phyloP scores from a whole-genome alignment of 2,797 vertebrate genomes.

The Cyclopterus lumpus region DNA sequence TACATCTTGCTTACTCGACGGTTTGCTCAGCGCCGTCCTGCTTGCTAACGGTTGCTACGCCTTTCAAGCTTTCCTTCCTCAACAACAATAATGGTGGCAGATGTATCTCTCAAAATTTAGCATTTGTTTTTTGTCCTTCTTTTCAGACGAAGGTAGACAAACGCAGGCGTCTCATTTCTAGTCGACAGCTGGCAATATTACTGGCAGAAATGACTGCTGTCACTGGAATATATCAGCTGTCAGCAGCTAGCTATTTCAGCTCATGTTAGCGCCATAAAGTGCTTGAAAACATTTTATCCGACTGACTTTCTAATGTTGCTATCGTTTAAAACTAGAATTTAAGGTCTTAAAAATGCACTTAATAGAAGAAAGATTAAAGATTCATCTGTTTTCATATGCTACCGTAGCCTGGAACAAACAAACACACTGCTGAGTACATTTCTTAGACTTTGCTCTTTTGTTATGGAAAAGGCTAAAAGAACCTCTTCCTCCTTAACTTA shows the following conservation, averaged over 20 bases:
- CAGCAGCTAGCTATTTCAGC: not conserved
- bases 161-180: not conserved
- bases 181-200: not conserved
- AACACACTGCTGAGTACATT: not conserved
- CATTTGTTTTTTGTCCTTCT: not conserved
- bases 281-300: not conserved
- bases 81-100: not conserved
- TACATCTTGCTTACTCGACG: slow-evolving; percentile 24
- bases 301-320: not conserved
- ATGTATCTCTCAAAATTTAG: not conserved
- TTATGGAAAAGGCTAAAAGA: not conserved
- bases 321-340: not conserved
- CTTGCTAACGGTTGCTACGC: not conserved
- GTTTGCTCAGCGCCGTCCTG: not conserved
- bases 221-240: not conserved
- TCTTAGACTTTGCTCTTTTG: slow-evolving; percentile 1
- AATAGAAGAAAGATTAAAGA: not conserved
- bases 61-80: not conserved
- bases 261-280: not conserved
- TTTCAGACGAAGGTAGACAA: not conserved
- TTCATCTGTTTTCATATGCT: not conserved
- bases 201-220: not conserved
- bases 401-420: not conserved
- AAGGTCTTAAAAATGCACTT: not conserved
- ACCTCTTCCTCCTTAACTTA: not conserved